Base-by-base conservation (phyloP, 2,797 vertebrate genomes). In the Phyllotis vaccarum region DNA sequence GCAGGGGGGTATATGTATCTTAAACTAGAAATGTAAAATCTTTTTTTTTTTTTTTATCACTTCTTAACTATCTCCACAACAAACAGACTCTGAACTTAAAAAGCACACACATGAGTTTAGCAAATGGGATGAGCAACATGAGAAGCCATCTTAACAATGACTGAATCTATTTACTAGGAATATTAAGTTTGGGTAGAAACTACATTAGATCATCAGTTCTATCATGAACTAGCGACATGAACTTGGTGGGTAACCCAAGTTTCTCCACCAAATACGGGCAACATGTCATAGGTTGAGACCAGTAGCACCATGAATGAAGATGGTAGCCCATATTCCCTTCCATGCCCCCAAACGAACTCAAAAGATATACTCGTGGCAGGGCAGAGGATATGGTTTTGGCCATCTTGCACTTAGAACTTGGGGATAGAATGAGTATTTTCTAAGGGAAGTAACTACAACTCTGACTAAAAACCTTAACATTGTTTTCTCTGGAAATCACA, bases 401-500 rank as follows among this genome's bases (percentile, higher is more conserved):
- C 49, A 89, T 54, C 87, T 81, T 43, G 79, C 34, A 76, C 76
- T 81, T 43, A 82, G 93, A 74, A 88, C 3, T 64, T 46, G 81
- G 19, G 76, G 58, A 86, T 86, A 86, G 10, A 90, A 89, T 66
- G 19, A 89, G 52, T 72, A 70, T 34, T 86, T 92, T 52, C 43
- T 24, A 64, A 21, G 40, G 3, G 64, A 9, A 10, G 3, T 49
- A 86, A 80, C 31, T 81, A 74, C 93, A 92, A 93, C 6, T 60
- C 79, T 8, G 86, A 58, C 40, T 56, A n/a, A 81, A 80, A 89
- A 58, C 37, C 8, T 1, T 37, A 19, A 90, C 74, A 82, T 60
- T 37, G 56, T 83, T 95, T 95, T 93, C 43, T 94, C 89, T 82
- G 70, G 83, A 87, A 93, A 76, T 64, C 0, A 34, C 78, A 93